Base-by-base conservation (phyloP, 1,140 invertebrate species). In the Cotesia vestalis region DNA sequence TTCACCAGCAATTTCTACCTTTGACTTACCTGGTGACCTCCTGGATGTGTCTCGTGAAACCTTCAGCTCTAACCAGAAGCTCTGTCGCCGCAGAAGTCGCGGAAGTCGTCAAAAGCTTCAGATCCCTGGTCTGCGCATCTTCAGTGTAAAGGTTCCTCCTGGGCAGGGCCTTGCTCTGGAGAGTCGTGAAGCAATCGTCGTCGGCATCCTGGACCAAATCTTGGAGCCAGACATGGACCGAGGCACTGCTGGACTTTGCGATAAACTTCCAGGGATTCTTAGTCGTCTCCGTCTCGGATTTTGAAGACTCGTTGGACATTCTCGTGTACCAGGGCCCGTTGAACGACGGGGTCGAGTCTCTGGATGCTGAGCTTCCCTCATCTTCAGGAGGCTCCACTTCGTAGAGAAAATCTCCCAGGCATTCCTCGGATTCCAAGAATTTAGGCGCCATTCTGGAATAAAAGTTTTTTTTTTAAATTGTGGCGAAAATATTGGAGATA, bases 61-160 rank as follows among this genome's bases (percentile, higher is more conserved):
- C 75, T 0, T 85, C 80, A 11, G 81, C 83, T 12, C 73, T 75
- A n/a, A 81, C 73, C 6, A 87, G 75, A 12, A 86, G 61, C 62
- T 84, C 84, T 1, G 82, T 86, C 0, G 85, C 85, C 0, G 85
- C 85, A 0, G 84, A 78, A 0, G 85, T 85, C 0, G 85, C 81
- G 0, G 82, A 79, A 2, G 83, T 78, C 0, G 84, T 83, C 4
- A 86, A 59, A 17, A 73, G 77, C n/a, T 75, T 78, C 6, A 82
- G 66, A 66, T 85, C 78, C 9, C 72, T 73, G 12, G 59, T 76
- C 17, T 80, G 75, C 0, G 74, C 59, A 12, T 78, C 72, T 8
- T 78, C 77, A 0, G 59, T 74, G 8, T 11, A 61, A 3, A 60
- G 17, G 14, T 57, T 69, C n/a, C 75, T 52, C 38, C 74, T 68